Percentiles rank a stretch among this genome's conserved stretches.
Evolutionary conservation across 2,113 vertebrate species (phyloP).

Genomic region (Eptesicus fuscus): DNA sequence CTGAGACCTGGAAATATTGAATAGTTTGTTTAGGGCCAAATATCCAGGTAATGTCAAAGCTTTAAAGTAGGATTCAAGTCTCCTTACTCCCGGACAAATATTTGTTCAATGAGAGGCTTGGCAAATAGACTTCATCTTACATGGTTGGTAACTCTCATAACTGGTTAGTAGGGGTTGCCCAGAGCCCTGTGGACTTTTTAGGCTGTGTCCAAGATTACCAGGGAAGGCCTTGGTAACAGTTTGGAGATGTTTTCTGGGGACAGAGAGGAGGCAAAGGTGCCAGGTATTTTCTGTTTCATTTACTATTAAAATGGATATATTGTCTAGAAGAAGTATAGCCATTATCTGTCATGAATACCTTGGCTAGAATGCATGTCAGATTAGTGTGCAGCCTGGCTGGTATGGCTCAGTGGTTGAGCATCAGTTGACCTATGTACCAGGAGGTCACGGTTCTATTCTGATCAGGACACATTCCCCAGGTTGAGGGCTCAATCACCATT

Average conservation of each 20-base stretch:
- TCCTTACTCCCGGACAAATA: background rate
- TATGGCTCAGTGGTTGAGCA: too few species aligned
- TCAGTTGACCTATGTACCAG: too few species aligned
- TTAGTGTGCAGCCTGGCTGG: background rate
- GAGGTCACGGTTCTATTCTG: too few species aligned
- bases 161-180: background rate
- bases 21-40: background rate
- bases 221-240: background rate
- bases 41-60: background rate
- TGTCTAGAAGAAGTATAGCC: slow-evolving; percentile 52
- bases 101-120: background rate
- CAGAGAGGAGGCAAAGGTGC: background rate
- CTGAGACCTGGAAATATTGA: background rate
- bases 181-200: background rate
- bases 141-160: background rate
- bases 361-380: slow-evolving; percentile 49
- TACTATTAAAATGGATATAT: slow-evolving; percentile 52
- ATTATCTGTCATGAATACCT: slow-evolving; percentile 67
- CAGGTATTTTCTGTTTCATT: slow-evolving; percentile 22
- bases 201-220: background rate
- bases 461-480: too few species aligned
- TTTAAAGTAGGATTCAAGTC: background rate
- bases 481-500: too few species aligned
- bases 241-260: background rate
- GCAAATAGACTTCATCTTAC: background rate